phyloP scores from a whole-genome alignment of 2,797 vertebrate genomes.

The Pseudochirops corinnae region DNA sequence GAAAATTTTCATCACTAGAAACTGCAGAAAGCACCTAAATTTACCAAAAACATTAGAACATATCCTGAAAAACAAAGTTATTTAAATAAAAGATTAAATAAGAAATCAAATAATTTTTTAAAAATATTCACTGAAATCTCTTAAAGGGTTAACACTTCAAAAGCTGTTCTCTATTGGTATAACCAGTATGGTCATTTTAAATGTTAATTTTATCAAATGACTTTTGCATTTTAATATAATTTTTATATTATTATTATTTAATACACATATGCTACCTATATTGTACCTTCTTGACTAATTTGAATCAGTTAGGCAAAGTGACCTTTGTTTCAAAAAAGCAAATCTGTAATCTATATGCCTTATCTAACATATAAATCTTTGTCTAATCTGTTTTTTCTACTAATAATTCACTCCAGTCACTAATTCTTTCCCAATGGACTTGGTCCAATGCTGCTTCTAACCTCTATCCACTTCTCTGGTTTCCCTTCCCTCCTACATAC shows the following conservation, averaged over 20 bases:
- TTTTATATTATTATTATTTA: background rate
- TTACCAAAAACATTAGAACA: background rate
- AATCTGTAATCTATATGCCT: too few species aligned
- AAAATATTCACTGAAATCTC: background rate
- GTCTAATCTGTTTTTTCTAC: too few species aligned
- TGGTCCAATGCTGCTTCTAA: too few species aligned
- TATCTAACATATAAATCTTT: too few species aligned
- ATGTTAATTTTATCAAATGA: background rate
- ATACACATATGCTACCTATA: background rate
- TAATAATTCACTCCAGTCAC: too few species aligned
- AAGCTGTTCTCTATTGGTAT: background rate
- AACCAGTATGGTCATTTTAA: background rate
- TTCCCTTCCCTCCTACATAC: too few species aligned
- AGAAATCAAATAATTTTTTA: background rate
- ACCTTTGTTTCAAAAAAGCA: background rate
- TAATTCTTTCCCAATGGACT: too few species aligned
- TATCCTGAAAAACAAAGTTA: background rate
- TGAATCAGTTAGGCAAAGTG: background rate
- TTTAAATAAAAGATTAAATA: background rate
- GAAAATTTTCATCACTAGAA: background rate
- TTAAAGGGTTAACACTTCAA: background rate
- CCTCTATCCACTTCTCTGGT: too few species aligned
- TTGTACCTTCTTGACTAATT: too few species aligned
- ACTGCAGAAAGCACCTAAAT: background rate
- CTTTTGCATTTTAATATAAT: background rate